Percentiles rank a stretch among this genome's conserved stretches.
phyloP scores from a whole-genome alignment of 1,140 invertebrate species.

The Liolophura sinensis region DNA sequence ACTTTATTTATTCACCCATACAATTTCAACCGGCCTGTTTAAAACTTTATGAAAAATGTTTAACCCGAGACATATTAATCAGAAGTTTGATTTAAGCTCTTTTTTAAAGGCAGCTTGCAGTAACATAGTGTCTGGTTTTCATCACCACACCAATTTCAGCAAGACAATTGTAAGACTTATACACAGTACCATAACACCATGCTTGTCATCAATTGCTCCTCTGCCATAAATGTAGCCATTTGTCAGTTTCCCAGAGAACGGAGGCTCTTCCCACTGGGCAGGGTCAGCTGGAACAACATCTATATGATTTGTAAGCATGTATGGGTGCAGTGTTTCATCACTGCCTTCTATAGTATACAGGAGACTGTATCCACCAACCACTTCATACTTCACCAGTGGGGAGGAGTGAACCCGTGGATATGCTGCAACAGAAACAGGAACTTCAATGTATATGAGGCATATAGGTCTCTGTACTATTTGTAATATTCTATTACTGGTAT shows the following conservation, averaged over 20 bases:
- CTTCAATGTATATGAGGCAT: background rate
- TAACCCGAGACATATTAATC: too few relatives aligned
- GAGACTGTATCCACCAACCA: conserved; percentile 62
- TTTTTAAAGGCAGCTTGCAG: too few relatives aligned
- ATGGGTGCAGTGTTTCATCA: conserved; percentile 58
- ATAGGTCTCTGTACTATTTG: background rate
- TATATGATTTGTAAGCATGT: conserved; percentile 63
- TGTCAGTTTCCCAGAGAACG: conserved; percentile 61
- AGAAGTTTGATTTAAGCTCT: too few relatives aligned
- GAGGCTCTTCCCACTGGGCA: conserved; percentile 61
- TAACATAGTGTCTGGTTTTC: too few relatives aligned
- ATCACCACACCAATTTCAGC: too few relatives aligned
- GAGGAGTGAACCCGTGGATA: conserved; percentile 61
- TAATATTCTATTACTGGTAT: background rate
- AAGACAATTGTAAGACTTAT: conserved; percentile 3
- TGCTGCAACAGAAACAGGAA: conserved; percentile 47
- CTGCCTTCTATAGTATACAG: conserved; percentile 58
- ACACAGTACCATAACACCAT: conserved; percentile 60
- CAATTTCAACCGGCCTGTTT: too few relatives aligned
- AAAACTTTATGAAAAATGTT: too few relatives aligned
- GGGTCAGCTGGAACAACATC: conserved; percentile 66
- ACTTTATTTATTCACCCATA: too few relatives aligned
- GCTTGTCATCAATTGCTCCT: conserved; percentile 65
- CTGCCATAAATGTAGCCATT: conserved; percentile 65
- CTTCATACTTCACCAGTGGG: conserved; percentile 53